A percentile compares a stretch with the other conserved stretches of the same genome.
phyloP scores from a whole-genome alignment of 2,113 vertebrate genomes.

The Mus musculus region GRCm39 chr17:49970001-49970500 shows the following conservation, averaged over 20 bases:
- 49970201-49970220: neutral
- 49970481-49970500: neutral
- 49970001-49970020: neutral
- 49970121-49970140: neutral
- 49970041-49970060: neutral
- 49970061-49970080: neutral
- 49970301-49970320: neutral
- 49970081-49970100: neutral
- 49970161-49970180: neutral
- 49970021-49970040: neutral
- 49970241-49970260: neutral
- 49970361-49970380: neutral
- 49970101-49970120: neutral
- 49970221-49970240: neutral
- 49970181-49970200: neutral
- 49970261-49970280: too few relatives aligned
- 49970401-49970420: constrained; percentile 4
- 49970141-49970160: neutral
- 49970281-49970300: too few relatives aligned
- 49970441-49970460: neutral
- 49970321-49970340: neutral
- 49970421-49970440: neutral
- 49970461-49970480: neutral
- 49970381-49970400: constrained; percentile 6
- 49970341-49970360: neutral